These are phyloP conservation scores for Idaea dimidiata DNA, from an alignment of 2,888 invertebrate genomes.

Conservation along the genomic window DNA sequence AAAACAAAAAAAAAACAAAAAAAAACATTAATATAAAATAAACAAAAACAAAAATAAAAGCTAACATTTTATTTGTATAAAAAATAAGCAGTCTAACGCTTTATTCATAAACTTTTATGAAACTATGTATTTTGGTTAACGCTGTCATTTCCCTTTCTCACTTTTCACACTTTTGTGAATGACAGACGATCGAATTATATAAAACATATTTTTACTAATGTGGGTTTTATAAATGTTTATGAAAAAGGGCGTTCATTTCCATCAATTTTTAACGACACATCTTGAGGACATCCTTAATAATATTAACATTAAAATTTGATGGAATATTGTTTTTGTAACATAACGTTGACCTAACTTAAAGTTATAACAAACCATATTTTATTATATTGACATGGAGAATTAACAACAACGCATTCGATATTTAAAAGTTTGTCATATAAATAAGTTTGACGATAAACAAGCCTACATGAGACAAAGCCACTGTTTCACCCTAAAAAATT, in stretches of 20 bases:
- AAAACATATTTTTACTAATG: too few species aligned
- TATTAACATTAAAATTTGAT: slow-evolving; percentile 29
- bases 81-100: slow-evolving; percentile 25
- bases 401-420: slow-evolving; percentile 11
- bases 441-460: not conserved
- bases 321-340: slow-evolving; percentile 7
- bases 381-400: slow-evolving; percentile 42
- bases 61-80: slow-evolving; percentile 55
- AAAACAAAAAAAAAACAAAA: slow-evolving; percentile 84
- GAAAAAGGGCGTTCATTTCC: slow-evolving; percentile 4
- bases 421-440: not conserved
- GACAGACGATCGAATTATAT: too few species aligned
- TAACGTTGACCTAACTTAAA: not conserved
- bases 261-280: slow-evolving; percentile 18
- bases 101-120: too few species aligned
- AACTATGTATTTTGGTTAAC: too few species aligned
- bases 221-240: too few species aligned
- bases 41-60: slow-evolving; percentile 54
- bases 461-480: not conserved
- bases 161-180: too few species aligned
- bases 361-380: not conserved
- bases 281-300: not conserved
- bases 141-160: too few species aligned
- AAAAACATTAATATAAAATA: slow-evolving; percentile 48
- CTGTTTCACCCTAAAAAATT: not conserved